Percentiles rank a stretch among this genome's conserved stretches.
These are phyloP conservation scores for Steinernema feltiae DNA, from an alignment of 1,140 invertebrate species.

Conservation along the genomic window DNA sequence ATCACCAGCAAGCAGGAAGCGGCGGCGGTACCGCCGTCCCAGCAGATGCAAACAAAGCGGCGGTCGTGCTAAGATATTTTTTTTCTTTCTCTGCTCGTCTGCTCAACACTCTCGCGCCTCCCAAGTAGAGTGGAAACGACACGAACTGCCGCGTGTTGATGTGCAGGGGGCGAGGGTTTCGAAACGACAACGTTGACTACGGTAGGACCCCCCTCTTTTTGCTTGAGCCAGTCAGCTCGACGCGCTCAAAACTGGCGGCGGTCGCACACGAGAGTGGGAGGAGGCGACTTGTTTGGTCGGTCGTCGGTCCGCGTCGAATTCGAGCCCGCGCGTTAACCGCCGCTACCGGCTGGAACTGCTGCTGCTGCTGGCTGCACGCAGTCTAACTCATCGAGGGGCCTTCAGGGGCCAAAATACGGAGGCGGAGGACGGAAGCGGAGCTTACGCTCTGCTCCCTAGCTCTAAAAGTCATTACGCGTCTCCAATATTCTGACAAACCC, in stretches of 20 bases:
- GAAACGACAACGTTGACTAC: neutral
- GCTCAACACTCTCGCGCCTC: neutral
- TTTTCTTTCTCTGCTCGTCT: conserved; percentile 5
- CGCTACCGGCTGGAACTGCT: neutral
- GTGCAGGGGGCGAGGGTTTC: neutral
- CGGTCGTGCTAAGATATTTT: conserved; percentile 10
- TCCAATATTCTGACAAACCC: neutral
- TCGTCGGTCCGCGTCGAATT: no score
- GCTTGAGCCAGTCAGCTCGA: neutral
- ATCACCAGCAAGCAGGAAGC: conserved; percentile 2
- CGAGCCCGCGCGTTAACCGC: neutral
- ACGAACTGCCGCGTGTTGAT: conserved; percentile 10
- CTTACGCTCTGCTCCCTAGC: conserved; percentile 2
- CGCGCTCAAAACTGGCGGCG: conserved; percentile 11
- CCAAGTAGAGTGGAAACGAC: conserved; percentile 4
- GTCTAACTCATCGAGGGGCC: no score
- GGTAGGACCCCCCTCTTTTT: neutral
- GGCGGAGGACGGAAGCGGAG: neutral
- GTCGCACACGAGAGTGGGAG: conserved; percentile 4
- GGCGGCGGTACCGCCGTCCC: neutral
- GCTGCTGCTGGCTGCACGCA: no score
- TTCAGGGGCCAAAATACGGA: neutral
- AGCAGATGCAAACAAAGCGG: conserved; percentile 6
- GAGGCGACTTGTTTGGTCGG: neutral
- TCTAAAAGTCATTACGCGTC: neutral